A percentile compares a stretch with the other conserved stretches of the same genome.
Conservation (phyloP, 92 coral and sea anemone genomes). For the Plumapathes pennacea region DNA sequence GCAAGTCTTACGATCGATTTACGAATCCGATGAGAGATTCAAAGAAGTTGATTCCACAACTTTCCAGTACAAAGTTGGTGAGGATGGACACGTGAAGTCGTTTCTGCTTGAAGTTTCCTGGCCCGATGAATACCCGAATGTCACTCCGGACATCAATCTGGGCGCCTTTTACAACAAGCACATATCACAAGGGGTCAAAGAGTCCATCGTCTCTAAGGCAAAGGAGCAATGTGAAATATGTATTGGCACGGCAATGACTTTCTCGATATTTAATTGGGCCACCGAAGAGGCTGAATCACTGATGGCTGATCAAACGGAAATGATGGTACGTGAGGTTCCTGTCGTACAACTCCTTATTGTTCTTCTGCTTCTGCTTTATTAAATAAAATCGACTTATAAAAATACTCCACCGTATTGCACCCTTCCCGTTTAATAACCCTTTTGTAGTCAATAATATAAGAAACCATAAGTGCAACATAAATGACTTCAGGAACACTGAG, state of each 20-base stretch:
- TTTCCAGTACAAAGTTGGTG: constrained; percentile 95
- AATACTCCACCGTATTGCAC: neutral
- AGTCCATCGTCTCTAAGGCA: constrained; percentile 44
- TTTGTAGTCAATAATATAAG: too few relatives aligned
- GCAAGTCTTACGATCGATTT: constrained; percentile 91
- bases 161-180: constrained; percentile 93
- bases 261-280: constrained; percentile 82
- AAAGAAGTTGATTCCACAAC: constrained; percentile 71
- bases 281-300: constrained; percentile 80
- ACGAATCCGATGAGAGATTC: constrained; percentile 87
- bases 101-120: constrained; percentile 81
- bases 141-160: constrained; percentile 66
- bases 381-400: neutral
- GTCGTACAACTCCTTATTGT: neutral
- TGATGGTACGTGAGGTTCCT: constrained; percentile 5
- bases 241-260: constrained; percentile 89
- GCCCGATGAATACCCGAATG: constrained; percentile 81
- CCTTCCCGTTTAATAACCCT: too few relatives aligned
- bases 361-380: too few relatives aligned
- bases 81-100: constrained; percentile 81
- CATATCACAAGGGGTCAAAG: constrained; percentile 63
- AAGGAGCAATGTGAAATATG: constrained; percentile 76
- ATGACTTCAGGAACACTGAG: too few relatives aligned
- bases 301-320: constrained; percentile 70
- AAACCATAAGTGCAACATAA: too few relatives aligned